Conservation (phyloP, 2,797 vertebrate genomes). For the Pampus argenteus region DNA sequence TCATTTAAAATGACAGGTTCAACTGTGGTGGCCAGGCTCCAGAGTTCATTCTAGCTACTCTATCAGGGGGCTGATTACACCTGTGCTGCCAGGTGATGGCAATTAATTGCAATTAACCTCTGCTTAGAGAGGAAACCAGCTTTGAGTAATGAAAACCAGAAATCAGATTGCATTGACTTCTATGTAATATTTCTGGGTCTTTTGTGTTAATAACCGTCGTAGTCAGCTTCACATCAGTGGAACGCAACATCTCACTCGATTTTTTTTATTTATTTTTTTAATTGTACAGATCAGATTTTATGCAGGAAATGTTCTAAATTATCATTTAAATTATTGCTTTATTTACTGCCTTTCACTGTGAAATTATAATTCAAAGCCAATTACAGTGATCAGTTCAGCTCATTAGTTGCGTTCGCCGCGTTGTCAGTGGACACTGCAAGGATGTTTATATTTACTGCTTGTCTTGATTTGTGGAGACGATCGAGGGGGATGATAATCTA, state of each 20-base stretch:
- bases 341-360: not conserved
- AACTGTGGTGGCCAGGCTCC: not conserved
- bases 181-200: not conserved
- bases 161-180: not conserved
- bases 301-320: not conserved
- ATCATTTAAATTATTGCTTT: not conserved
- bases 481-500: not conserved
- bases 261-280: too few species aligned
- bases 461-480: not conserved
- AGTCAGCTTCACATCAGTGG: too few species aligned
- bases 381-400: conserved; percentile 35
- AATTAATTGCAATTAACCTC: conserved; percentile 59
- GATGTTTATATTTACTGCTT: conserved; percentile 29
- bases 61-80: conserved; percentile 34
- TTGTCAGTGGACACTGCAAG: not conserved
- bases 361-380: conserved; percentile 30
- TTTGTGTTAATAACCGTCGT: too few species aligned
- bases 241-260: too few species aligned
- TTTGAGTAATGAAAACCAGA: conserved; percentile 31
- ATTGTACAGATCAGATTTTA: too few species aligned
- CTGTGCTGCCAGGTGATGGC: conserved; percentile 57
- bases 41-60: conserved; percentile 20
- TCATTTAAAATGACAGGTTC: conserved; percentile 14
- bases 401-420: not conserved
- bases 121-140: conserved; percentile 32